Percentiles rank a stretch among this genome's conserved stretches.
Conservation (phyloP, 1,140 invertebrate genomes). For the Parapsyche elsis region DNA sequence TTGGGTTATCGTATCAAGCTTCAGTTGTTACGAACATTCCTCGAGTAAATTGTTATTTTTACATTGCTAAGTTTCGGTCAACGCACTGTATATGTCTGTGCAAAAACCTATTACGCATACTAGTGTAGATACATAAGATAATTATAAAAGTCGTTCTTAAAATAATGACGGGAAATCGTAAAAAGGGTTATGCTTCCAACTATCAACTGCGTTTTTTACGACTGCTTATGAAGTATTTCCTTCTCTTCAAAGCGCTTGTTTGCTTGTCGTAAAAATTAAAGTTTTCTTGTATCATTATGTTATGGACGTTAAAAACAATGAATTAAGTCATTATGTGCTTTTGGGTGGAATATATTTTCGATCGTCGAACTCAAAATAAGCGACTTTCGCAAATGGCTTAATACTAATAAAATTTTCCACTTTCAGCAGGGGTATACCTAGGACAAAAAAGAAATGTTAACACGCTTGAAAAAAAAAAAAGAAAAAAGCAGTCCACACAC, state of each 20-base stretch:
- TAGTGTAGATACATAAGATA: background rate
- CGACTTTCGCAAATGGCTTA: background rate
- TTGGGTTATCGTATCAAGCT: no score
- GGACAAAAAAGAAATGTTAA: background rate
- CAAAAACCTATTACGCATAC: no score
- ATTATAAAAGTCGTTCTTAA: slow-evolving; percentile 14
- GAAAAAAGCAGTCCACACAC: background rate
- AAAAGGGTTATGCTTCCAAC: slow-evolving; percentile 11
- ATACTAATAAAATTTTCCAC: background rate
- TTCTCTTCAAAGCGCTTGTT: background rate
- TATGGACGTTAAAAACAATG: no score
- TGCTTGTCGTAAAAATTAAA: background rate
- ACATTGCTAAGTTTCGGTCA: no score
- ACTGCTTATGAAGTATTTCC: slow-evolving; percentile 1
- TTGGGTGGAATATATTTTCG: background rate
- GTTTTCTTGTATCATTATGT: background rate
- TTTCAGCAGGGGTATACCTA: background rate
- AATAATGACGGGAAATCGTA: slow-evolving; percentile 37
- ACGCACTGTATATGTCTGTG: no score
- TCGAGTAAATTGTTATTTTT: no score
- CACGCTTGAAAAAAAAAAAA: background rate
- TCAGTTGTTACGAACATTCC: no score
- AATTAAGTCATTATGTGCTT: no score
- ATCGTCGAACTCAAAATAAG: background rate
- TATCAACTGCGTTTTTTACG: slow-evolving; percentile 4